Evolutionary conservation across 2,797 vertebrate genomes (phyloP).

Genomic region (Poecilia velifera): DNA sequence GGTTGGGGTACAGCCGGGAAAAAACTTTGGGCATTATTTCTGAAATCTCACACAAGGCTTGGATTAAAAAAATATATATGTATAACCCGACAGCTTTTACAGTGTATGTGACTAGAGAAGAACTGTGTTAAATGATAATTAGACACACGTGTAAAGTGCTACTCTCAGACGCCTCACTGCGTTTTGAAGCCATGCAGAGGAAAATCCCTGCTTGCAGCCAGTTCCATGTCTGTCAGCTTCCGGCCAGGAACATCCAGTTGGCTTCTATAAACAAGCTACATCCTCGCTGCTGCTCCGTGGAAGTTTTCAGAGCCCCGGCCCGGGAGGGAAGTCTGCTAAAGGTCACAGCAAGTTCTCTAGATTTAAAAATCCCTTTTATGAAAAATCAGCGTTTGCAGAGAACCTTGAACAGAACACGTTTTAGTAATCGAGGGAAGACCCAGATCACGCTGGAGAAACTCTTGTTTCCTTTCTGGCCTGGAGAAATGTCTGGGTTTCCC

Average conservation of each 20-base stretch:
- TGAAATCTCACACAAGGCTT: background rate
- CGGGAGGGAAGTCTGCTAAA: slow-evolving; percentile 39
- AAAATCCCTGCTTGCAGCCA: slow-evolving; percentile 22
- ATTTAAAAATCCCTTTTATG: slow-evolving; percentile 31
- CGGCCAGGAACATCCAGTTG: slow-evolving; percentile 47
- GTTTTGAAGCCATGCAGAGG: slow-evolving; percentile 15
- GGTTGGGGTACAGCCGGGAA: too few species aligned
- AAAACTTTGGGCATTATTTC: too few species aligned
- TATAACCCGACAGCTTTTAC: background rate
- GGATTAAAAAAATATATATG: background rate
- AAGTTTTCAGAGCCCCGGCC: slow-evolving; percentile 34
- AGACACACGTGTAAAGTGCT: slow-evolving; percentile 2
- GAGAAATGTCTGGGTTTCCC: background rate
- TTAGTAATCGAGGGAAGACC: background rate
- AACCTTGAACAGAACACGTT: background rate
- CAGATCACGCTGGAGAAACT: background rate
- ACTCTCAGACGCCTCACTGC: slow-evolving; percentile 12
- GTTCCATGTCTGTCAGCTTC: slow-evolving; percentile 17
- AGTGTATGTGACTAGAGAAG: slow-evolving; percentile 9
- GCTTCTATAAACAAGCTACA: slow-evolving; percentile 47
- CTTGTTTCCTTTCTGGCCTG: background rate
- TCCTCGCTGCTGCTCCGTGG: slow-evolving; percentile 34
- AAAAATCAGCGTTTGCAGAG: background rate
- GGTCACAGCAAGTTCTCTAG: slow-evolving; percentile 39
- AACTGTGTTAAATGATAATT: slow-evolving; percentile 3